A percentile compares a stretch with the other conserved stretches of the same genome.
Evolutionary conservation across 2,113 vertebrate genomes (phyloP).

Genomic region (Clinocottus analis): DNA sequence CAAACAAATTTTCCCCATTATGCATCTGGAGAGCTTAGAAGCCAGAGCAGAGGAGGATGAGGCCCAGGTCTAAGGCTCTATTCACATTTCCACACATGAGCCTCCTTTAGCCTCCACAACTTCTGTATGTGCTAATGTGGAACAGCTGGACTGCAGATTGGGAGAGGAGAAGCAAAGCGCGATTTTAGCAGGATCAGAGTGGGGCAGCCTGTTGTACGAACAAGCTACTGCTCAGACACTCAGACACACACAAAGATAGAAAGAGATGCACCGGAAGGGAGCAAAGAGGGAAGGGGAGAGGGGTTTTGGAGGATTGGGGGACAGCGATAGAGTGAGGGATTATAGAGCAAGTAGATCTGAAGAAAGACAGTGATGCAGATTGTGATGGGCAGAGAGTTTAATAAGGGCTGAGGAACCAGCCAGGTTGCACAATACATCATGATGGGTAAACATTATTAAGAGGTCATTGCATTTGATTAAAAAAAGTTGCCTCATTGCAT

Average conservation of each 20-base stretch:
- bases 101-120: constrained; percentile 55
- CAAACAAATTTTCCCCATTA: constrained; percentile 35
- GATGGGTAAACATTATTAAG: constrained; percentile 25
- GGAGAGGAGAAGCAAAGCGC: constrained; percentile 59
- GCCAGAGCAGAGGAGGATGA: constrained; percentile 44
- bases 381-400: constrained; percentile 34
- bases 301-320: constrained; percentile 43
- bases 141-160: constrained; percentile 80
- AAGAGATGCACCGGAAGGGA: constrained; percentile 39
- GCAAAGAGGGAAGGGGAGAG: constrained; percentile 18
- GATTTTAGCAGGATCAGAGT: constrained; percentile 75
- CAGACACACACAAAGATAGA: constrained; percentile 63
- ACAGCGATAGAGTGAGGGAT: constrained; percentile 44
- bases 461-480: constrained; percentile 25
- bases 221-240: constrained; percentile 72
- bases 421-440: constrained; percentile 16
- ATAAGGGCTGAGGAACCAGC: constrained; percentile 26
- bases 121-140: constrained; percentile 80
- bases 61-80: constrained; percentile 31
- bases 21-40: constrained; percentile 40
- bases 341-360: constrained; percentile 53
- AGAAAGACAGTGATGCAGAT: constrained; percentile 46
- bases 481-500: constrained; percentile 27
- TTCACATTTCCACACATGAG: constrained; percentile 62
- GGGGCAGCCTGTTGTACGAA: constrained; percentile 56